phyloP scores from a whole-genome alignment of 92 coral and sea anemone genomes.

The Blastomussa wellsi region DNA sequence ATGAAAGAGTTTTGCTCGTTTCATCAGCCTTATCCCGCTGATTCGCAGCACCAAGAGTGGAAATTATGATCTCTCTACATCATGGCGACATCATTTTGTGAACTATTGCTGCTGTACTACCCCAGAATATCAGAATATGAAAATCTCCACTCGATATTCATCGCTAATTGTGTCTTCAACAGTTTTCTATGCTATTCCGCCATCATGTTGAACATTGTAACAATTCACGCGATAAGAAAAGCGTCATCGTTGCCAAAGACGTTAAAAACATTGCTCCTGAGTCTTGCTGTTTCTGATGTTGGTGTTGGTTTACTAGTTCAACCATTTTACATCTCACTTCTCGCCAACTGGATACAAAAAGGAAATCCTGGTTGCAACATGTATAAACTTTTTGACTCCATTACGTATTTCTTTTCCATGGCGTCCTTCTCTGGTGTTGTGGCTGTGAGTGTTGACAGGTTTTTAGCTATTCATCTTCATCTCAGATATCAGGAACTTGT shows the following conservation, averaged over 20 bases:
- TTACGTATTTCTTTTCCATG: neutral
- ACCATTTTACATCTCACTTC: conserved; percentile 8
- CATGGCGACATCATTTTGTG: neutral
- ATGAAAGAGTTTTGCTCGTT: no score
- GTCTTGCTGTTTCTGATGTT: conserved; percentile 15
- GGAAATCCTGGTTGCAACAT: neutral
- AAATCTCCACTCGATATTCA: neutral
- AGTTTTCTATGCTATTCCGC: neutral
- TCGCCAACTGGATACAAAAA: neutral
- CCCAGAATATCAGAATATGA: neutral
- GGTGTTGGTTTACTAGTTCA: neutral
- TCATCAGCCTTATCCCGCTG: no score
- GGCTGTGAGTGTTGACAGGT: conserved; percentile 3
- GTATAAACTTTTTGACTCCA: neutral
- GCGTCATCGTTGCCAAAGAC: conserved; percentile 16
- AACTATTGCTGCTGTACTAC: neutral
- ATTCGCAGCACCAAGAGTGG: no score
- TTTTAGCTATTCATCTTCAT: conserved; percentile 16
- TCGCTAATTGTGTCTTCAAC: neutral
- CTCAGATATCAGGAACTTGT: conserved; percentile 18
- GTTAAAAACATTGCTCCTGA: conserved; percentile 20
- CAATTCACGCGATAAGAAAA: conserved; percentile 14
- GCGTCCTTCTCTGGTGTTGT: conserved; percentile 9
- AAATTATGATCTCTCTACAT: no score
- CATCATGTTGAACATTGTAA: conserved; percentile 15